phyloP scores from a whole-genome alignment of 1,140 invertebrate species.

The Helicoverpa armigera region DNA sequence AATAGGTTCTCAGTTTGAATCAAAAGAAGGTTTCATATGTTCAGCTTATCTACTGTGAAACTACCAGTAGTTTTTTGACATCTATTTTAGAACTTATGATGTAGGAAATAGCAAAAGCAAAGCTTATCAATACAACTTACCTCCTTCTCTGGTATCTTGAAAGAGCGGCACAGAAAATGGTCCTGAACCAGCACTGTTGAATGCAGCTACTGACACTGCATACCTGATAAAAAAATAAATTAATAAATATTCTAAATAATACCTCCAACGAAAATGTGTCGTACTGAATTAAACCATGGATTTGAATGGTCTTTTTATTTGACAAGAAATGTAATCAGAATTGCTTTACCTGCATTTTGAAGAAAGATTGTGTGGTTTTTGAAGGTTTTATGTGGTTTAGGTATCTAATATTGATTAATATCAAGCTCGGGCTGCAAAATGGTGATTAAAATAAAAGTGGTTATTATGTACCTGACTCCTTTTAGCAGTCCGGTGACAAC shows the following conservation, averaged over 20 bases:
- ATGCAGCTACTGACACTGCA: slow-evolving; percentile 93
- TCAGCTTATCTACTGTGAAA: too few species aligned
- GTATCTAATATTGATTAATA: too few species aligned
- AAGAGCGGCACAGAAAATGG: slow-evolving; percentile 92
- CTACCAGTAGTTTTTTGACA: too few species aligned
- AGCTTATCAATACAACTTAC: slow-evolving; percentile 57
- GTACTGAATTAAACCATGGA: background rate
- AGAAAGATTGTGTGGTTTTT: background rate
- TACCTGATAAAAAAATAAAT: slow-evolving; percentile 64
- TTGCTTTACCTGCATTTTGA: background rate
- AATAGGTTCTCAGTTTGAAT: too few species aligned
- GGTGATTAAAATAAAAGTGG: background rate
- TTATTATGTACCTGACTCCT: slow-evolving; percentile 75
- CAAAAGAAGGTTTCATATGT: too few species aligned
- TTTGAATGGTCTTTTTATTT: background rate
- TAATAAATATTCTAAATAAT: too few species aligned
- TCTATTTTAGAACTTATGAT: too few species aligned
- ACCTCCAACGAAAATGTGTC: too few species aligned
- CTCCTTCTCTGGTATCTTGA: slow-evolving; percentile 93
- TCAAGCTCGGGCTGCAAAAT: background rate
- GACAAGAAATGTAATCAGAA: background rate
- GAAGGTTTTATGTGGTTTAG: too few species aligned
- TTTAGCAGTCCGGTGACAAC: slow-evolving; percentile 75
- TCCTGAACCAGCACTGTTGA: slow-evolving; percentile 94
- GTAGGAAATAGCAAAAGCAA: too few species aligned